Evolutionary conservation across 2,797 vertebrate species (phyloP), one percentile per base, ranked within the genome.

Genomic region (Chelonia mydas): DNA sequence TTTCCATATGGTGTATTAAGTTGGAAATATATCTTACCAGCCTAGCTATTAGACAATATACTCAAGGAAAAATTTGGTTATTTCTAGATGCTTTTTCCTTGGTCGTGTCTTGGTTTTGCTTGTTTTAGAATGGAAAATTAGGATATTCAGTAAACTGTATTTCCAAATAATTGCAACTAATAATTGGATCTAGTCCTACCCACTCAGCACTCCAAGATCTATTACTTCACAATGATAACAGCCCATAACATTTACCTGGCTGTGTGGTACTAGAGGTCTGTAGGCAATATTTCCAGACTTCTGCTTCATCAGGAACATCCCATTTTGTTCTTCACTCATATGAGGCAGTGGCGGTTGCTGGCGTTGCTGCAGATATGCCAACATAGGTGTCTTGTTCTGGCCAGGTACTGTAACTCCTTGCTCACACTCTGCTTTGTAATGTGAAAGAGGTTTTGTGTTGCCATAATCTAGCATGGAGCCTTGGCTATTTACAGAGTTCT

Each of bases 391-490:
- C 97, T 99, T 99, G 97, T 97, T 99, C 97, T 99, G 99, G 93
- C 96, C 98, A 3, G 98, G 94, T 54, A 57, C 97, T 81, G 54
- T 91, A 37, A 98, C 97, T 4, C 98, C 97, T 87, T 98, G 99
- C 1, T 99, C 99, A 8, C 98, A 98, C 57, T 98, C 98, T 3
- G 97, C 98, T 98, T 99, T 99, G 86, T 99, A 99, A 98, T 99
- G 99, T 25, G 99, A 99, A 95, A 99, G 98, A 68, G 99, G 99
- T 96, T 99, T 99, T 93, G 99, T 99, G 98, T 99, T 99, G 95
- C 98, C 99, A 81, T 99, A 99, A 98, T 98, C 99, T 68, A 99
- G 97, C 97, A 99, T 97, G 2, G 98, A 93, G 7, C 97, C 96
- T 91, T 98, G 99, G 65, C 96, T 98, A 2, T 97, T 98, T 3